phyloP scores from a whole-genome alignment of 2,888 invertebrate genomes.

The Agrypnus murinus region DNA sequence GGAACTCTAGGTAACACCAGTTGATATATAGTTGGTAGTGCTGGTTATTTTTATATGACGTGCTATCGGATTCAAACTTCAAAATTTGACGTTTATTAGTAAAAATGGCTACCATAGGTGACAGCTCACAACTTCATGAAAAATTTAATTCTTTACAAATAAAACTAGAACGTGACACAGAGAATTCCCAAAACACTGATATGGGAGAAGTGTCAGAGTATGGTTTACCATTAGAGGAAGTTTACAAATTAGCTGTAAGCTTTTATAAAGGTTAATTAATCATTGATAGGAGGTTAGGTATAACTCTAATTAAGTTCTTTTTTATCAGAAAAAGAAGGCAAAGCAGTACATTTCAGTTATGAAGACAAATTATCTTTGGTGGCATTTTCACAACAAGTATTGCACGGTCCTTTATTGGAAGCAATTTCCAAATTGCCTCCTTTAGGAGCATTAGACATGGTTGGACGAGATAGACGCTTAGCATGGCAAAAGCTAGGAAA shows the following conservation, averaged over 20 bases:
- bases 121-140: conserved; percentile 64
- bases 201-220: conserved; percentile 72
- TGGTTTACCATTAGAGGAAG: conserved; percentile 83
- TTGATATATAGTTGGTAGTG: too few relatives aligned
- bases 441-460: conserved; percentile 94
- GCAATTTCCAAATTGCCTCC: conserved; percentile 81
- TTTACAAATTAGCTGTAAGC: conserved; percentile 90
- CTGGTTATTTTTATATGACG: too few relatives aligned
- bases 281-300: conserved; percentile 12
- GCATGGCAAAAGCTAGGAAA: conserved; percentile 96
- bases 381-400: conserved; percentile 93
- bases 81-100: conserved; percentile 18
- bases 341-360: conserved; percentile 95
- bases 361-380: conserved; percentile 94
- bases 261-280: conserved; percentile 90
- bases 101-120: conserved; percentile 64
- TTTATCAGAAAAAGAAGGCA: conserved; percentile 95
- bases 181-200: conserved; percentile 48
- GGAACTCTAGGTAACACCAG: too few relatives aligned
- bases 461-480: conserved; percentile 92
- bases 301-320: conserved; percentile 40
- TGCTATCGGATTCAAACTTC: neutral
- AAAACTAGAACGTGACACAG: conserved; percentile 51
- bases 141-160: conserved; percentile 63
- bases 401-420: conserved; percentile 86